A percentile compares a stretch with the other conserved stretches of the same genome.
Evolutionary conservation across 2,888 invertebrate genomes (phyloP).

Genomic region (Papilio gigon): DNA sequence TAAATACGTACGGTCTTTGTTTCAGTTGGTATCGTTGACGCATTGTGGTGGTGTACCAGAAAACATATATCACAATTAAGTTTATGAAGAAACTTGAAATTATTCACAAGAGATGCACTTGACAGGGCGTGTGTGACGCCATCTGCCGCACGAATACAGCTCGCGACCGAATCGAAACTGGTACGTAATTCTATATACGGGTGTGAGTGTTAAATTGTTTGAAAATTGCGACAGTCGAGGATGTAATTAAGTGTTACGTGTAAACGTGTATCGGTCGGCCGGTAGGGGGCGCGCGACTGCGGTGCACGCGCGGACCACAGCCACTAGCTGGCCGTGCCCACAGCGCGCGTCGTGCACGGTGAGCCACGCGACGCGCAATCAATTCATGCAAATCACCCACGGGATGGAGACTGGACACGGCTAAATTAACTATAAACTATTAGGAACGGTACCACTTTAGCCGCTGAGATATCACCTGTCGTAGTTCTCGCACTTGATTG

Average conservation of each 20-base stretch:
- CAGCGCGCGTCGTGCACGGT: constrained; percentile 55
- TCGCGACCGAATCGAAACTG: constrained; percentile 54
- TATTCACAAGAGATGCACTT: constrained; percentile 64
- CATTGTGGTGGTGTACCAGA: constrained; percentile 57
- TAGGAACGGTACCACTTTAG: constrained; percentile 40
- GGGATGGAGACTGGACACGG: constrained; percentile 62
- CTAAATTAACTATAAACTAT: constrained; percentile 51
- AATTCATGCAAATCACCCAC: constrained; percentile 80
- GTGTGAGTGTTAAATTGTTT: constrained; percentile 62
- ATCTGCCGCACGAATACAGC: constrained; percentile 50
- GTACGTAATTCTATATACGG: constrained; percentile 41
- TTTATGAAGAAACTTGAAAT: constrained; percentile 33
- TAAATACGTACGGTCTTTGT: constrained; percentile 76
- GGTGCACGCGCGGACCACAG: constrained; percentile 56
- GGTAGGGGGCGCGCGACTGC: constrained; percentile 78
- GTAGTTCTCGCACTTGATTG: not conserved
- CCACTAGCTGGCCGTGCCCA: constrained; percentile 44
- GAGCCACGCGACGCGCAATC: constrained; percentile 62
- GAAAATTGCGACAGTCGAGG: constrained; percentile 70
- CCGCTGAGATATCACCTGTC: not conserved
- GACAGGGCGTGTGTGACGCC: constrained; percentile 56
- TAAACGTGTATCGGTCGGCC: constrained; percentile 78
- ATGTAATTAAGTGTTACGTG: constrained; percentile 75
- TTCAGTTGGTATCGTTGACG: constrained; percentile 79
- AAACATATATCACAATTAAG: constrained; percentile 43